These are phyloP conservation scores for Heliconius ethilla DNA, from an alignment of 2,888 invertebrate genomes.

Conservation along the genomic window DNA sequence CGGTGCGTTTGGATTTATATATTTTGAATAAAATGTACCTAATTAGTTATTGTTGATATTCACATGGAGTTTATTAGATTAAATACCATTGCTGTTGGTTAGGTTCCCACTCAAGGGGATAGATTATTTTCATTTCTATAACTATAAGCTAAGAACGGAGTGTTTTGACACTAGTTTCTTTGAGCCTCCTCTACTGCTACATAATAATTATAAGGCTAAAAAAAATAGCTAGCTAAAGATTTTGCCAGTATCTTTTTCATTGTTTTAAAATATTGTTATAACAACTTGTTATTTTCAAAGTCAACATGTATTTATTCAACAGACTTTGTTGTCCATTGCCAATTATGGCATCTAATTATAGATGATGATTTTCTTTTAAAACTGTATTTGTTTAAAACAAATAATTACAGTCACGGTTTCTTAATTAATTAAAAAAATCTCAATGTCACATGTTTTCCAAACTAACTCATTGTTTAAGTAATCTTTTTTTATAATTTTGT, in stretches of 20 bases:
- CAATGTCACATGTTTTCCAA: too few relatives aligned
- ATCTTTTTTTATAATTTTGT: not conserved
- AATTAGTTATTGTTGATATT: not conserved
- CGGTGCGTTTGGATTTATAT: too few relatives aligned
- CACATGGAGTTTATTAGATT: not conserved
- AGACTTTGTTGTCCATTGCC: not conserved
- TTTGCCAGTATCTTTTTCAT: not conserved
- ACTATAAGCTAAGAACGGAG: not conserved
- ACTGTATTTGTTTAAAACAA: not conserved
- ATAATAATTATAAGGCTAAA: not conserved
- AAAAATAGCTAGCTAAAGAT: not conserved
- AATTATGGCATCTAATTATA: not conserved
- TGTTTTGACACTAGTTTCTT: not conserved
- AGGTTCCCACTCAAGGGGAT: not conserved
- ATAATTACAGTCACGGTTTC: not conserved
- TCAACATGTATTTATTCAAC: not conserved
- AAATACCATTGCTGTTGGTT: not conserved
- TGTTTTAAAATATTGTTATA: not conserved
- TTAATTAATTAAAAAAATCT: not conserved
- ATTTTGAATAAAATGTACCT: too few relatives aligned
- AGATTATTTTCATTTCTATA: not conserved
- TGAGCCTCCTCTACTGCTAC: not conserved
- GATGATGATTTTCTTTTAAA: not conserved
- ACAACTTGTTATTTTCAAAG: conserved; percentile 1
- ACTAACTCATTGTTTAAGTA: not conserved